These are phyloP conservation scores for Prionailurus bengalensis DNA, from an alignment of 2,113 vertebrate species.

Conservation along the genomic window DNA sequence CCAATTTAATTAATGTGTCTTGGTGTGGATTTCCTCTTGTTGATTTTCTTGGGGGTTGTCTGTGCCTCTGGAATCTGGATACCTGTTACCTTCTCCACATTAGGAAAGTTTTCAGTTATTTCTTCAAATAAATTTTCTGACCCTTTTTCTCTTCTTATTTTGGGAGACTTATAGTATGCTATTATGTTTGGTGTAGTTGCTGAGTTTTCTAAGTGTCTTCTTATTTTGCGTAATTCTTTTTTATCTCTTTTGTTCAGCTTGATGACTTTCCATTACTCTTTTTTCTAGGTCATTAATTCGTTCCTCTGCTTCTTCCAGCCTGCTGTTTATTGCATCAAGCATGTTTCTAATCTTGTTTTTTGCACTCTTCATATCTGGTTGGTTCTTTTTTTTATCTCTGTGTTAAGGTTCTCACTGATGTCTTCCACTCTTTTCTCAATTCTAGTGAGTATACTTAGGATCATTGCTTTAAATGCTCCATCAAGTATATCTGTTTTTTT, in stretches of 20 bases:
- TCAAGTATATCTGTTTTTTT: neutral
- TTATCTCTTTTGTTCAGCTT: neutral
- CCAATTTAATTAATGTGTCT: neutral
- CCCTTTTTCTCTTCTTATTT: neutral
- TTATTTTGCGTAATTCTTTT: neutral
- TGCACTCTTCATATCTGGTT: neutral
- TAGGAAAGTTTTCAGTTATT: neutral
- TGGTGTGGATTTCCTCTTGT: neutral
- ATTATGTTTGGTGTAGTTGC: neutral
- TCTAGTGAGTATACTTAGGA: neutral
- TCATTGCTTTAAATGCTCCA: neutral
- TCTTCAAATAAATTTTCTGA: neutral
- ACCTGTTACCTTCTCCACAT: neutral
- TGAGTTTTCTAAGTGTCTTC: neutral
- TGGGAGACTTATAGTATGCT: neutral
- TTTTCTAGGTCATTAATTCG: neutral
- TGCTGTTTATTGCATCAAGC: neutral
- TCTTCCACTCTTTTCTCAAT: neutral
- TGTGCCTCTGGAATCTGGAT: neutral
- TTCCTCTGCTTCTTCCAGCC: neutral
- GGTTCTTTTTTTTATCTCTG: neutral
- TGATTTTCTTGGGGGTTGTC: neutral
- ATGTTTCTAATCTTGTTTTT: neutral
- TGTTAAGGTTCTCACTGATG: neutral
- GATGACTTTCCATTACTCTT: neutral